Evolutionary conservation across 2,113 vertebrate species (phyloP), one percentile per base, ranked within the genome.

Genomic region (Serinus canaria): DNA sequence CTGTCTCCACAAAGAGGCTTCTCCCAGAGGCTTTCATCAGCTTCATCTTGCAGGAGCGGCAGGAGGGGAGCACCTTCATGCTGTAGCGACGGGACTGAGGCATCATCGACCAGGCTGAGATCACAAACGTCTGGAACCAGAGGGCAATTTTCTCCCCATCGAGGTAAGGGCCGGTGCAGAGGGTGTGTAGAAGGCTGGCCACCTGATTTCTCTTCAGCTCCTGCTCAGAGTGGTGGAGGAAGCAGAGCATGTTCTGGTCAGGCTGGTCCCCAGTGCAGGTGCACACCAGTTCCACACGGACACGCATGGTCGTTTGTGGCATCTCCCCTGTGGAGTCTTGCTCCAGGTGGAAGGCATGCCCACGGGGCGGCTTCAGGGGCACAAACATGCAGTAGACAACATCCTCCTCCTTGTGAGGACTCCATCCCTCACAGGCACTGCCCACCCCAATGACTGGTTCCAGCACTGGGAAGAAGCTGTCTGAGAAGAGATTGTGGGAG

Each of bases 271-370:
- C 0, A 0, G 8, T 6, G 25, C 87, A 83, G 7, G 63, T 76
- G 79, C 87, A 90, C 63, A 23, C 47, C 41, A 31, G 63, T 70
- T 63, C 70, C 70, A 90, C 87, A 0, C 31, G 63, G 41, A 90
- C 0, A 0, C 63, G 18, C 70, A 27, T 62, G 8, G 28, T 19
- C 1, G 0, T 19, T 5, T 19, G 25, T 1, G 35, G 47, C 30
- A 4, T 20, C 35, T 56, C 11, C 25, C 7, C 5, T 2, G 0
- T 0, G 9, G 21, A 11, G 70, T 47, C 41, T 6, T 11, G 25
- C 4, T 83, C 79, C 63, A 90, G 41, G 25, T 16, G 56, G 63
- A 83, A 90, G 55, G 8, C 9, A 2, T 90, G 31, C 21, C 79
- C 87, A 27, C 4, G 22, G 12, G 87, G 79, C 0, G 79, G 63